A percentile compares a stretch with the other conserved stretches of the same genome.
These are phyloP conservation scores for Amphiprion ocellaris DNA, from an alignment of 2,113 vertebrate genomes.

Conservation along the genomic window DNA sequence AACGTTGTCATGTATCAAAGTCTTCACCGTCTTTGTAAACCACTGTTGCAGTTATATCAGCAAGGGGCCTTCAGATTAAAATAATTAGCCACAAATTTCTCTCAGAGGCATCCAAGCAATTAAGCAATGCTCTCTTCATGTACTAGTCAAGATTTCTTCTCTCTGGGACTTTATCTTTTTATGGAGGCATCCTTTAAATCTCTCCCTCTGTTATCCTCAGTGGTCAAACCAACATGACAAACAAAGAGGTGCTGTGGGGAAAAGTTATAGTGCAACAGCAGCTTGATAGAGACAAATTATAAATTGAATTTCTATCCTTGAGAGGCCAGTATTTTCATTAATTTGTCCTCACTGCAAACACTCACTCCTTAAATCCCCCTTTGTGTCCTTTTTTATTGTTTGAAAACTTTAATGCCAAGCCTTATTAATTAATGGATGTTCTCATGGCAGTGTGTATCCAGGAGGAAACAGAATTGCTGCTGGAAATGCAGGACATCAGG, in stretches of 20 bases:
- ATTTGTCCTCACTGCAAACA: constrained; percentile 59
- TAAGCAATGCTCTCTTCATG: neutral
- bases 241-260: constrained; percentile 42
- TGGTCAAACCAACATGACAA: constrained; percentile 50
- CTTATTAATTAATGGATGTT: constrained; percentile 67
- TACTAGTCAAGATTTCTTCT: neutral
- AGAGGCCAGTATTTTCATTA: constrained; percentile 54
- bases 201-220: constrained; percentile 39
- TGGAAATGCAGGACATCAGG: constrained; percentile 52
- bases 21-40: constrained; percentile 1
- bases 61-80: constrained; percentile 19
- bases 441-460: constrained; percentile 34
- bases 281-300: constrained; percentile 63
- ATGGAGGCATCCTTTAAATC: constrained; percentile 24
- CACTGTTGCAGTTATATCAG: constrained; percentile 5
- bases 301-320: constrained; percentile 60
- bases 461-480: constrained; percentile 40
- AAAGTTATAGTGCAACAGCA: constrained; percentile 26
- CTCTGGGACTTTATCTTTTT: constrained; percentile 22
- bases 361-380: constrained; percentile 56
- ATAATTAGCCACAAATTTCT: constrained; percentile 38
- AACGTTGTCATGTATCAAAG: neutral
- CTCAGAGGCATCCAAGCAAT: constrained; percentile 19
- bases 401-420: constrained; percentile 65
- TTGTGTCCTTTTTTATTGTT: constrained; percentile 65